These are phyloP conservation scores for Salvelinus sp. DNA, from an alignment of 2,113 vertebrate genomes.

Conservation along the genomic window DNA sequence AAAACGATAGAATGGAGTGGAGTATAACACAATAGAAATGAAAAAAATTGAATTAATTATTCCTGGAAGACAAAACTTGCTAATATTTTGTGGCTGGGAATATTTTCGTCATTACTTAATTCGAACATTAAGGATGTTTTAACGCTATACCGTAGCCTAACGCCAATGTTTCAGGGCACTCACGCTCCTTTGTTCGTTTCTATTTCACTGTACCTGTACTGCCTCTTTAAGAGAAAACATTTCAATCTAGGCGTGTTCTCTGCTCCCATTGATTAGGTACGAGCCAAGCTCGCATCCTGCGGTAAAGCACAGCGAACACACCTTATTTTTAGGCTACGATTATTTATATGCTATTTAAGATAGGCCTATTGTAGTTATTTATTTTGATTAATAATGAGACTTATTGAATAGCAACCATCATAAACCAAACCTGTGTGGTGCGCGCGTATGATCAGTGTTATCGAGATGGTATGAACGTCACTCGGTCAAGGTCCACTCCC, in stretches of 20 bases:
- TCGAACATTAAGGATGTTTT: neutral
- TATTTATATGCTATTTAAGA: neutral
- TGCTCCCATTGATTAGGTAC: conserved; percentile 74
- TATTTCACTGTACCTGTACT: conserved; percentile 52
- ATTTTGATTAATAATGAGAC: neutral
- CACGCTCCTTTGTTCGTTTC: conserved; percentile 62
- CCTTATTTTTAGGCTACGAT: conserved; percentile 7
- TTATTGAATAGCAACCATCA: neutral
- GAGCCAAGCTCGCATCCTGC: conserved; percentile 60
- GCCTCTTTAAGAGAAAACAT: conserved; percentile 74
- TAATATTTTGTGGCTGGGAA: neutral
- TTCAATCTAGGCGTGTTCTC: conserved; percentile 80
- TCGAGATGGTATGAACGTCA: conserved; percentile 68
- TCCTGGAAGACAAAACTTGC: neutral
- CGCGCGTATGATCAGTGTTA: conserved; percentile 24
- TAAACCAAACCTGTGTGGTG: neutral
- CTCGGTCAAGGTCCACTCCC: conserved; percentile 68
- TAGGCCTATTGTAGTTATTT: neutral
- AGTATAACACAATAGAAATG: neutral
- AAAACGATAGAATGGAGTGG: neutral
- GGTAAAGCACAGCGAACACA: conserved; percentile 35
- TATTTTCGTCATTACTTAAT: neutral
- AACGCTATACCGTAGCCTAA: neutral
- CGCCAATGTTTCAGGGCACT: conserved; percentile 11
- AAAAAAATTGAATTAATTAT: neutral